Evolutionary conservation across 1,140 invertebrate genomes (phyloP).

Genomic region (Pristionchus pacificus): DNA sequence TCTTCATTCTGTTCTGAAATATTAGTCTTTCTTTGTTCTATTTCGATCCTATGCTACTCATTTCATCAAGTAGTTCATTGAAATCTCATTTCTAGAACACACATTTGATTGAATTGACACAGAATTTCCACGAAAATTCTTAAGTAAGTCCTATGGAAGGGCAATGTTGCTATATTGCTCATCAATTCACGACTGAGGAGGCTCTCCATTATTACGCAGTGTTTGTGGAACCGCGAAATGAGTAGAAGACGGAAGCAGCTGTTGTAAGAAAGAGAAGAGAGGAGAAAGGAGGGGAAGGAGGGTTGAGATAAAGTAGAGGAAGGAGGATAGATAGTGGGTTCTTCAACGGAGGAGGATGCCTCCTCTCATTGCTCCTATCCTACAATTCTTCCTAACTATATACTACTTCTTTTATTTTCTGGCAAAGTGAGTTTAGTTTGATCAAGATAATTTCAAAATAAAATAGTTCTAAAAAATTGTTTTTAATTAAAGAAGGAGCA

Average conservation of each 20-base stretch:
- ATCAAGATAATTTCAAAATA: too few species aligned
- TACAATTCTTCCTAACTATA: constrained; percentile 28
- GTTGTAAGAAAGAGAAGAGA: constrained; percentile 3
- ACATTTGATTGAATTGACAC: constrained; percentile 6
- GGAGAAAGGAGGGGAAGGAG: neutral
- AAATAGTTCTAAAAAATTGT: constrained; percentile 4
- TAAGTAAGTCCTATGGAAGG: neutral
- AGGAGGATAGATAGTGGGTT: constrained; percentile 2
- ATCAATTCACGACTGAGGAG: neutral
- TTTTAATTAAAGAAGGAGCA: too few species aligned
- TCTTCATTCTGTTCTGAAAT: too few species aligned
- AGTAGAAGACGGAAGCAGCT: constrained; percentile 3
- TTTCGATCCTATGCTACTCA: too few species aligned
- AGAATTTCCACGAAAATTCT: neutral
- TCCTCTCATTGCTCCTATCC: constrained; percentile 21
- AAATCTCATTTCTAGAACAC: too few species aligned
- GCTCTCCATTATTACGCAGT: constrained; percentile 7
- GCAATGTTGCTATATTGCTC: neutral
- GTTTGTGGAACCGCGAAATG: constrained; percentile 18
- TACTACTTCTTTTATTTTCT: constrained; percentile 38
- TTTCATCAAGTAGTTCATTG: too few species aligned
- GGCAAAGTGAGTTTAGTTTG: constrained; percentile 31
- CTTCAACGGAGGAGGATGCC: constrained; percentile 17
- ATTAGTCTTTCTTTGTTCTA: too few species aligned
- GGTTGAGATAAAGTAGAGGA: neutral